A percentile compares a stretch with the other conserved stretches of the same genome.
These are phyloP conservation scores for Pangasius krempfi DNA, from an alignment of 2,797 vertebrate genomes.

Conservation along the genomic window DNA sequence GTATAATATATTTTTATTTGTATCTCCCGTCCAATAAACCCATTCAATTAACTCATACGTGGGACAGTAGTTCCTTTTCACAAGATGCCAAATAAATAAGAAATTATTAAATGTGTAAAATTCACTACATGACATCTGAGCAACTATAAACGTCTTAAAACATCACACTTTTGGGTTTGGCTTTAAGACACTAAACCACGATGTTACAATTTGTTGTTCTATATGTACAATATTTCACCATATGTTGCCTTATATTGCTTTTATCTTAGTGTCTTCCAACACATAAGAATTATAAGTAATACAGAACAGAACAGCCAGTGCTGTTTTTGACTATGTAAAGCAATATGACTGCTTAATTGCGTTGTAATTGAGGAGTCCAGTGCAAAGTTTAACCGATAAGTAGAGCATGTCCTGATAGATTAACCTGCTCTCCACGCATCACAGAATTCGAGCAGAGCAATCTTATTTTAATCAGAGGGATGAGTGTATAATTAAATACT, in stretches of 20 bases:
- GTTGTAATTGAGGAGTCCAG: neutral
- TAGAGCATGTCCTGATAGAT: neutral
- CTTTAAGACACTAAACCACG: neutral
- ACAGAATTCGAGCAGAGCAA: neutral
- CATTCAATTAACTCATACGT: neutral
- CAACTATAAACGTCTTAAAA: neutral
- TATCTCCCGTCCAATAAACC: neutral
- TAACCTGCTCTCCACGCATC: neutral
- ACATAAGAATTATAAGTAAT: neutral
- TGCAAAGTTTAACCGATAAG: neutral
- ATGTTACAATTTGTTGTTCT: neutral
- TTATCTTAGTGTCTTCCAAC: neutral
- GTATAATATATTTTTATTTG: neutral
- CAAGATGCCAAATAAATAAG: neutral
- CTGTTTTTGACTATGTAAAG: neutral
- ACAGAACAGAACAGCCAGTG: neutral
- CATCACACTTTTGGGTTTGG: neutral
- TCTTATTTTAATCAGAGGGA: neutral
- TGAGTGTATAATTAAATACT: neutral
- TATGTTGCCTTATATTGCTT: neutral
- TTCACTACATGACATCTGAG: too few species aligned
- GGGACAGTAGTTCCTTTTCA: neutral
- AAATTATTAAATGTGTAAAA: too few species aligned
- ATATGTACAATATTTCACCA: neutral
- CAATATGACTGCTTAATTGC: neutral